Percentiles rank a stretch among this genome's conserved stretches.
These are phyloP conservation scores for Meles meles DNA, from an alignment of 2,113 vertebrate genomes.

Conservation along the genomic window DNA sequence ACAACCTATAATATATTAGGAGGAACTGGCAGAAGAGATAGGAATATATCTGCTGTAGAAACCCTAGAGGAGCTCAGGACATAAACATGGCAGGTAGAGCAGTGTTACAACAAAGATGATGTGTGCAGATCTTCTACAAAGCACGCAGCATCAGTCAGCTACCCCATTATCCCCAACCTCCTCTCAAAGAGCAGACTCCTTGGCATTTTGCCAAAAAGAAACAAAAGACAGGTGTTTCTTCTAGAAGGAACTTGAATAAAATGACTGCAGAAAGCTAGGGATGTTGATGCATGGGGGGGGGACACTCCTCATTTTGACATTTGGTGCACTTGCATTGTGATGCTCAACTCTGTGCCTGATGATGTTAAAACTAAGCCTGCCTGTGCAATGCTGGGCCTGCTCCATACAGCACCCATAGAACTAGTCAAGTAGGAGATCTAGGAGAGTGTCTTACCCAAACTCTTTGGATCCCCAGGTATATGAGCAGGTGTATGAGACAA, in stretches of 20 bases:
- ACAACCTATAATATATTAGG: not conserved
- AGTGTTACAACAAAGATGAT: no score
- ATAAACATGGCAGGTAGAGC: not conserved
- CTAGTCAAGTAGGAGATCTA: not conserved
- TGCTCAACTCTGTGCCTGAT: not conserved
- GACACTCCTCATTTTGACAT: not conserved
- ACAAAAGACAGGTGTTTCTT: not conserved
- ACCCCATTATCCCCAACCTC: rapidly evolving
- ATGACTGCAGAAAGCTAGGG: not conserved
- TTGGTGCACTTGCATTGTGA: not conserved
- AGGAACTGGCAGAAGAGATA: not conserved
- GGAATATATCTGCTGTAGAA: not conserved
- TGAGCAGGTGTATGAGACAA: not conserved
- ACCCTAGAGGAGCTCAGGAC: not conserved
- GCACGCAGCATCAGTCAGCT: not conserved
- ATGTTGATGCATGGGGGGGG: not conserved
- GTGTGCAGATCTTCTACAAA: not conserved
- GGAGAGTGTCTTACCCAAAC: not conserved
- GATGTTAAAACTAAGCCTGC: not conserved
- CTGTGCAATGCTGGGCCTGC: not conserved
- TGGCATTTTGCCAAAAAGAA: not conserved
- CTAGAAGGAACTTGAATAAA: not conserved
- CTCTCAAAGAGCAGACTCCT: not conserved
- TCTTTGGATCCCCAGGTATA: not conserved
- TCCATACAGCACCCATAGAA: not conserved